These are phyloP conservation scores for Euborellia annulipes DNA, from an alignment of 1,140 invertebrate genomes.

Conservation along the genomic window DNA sequence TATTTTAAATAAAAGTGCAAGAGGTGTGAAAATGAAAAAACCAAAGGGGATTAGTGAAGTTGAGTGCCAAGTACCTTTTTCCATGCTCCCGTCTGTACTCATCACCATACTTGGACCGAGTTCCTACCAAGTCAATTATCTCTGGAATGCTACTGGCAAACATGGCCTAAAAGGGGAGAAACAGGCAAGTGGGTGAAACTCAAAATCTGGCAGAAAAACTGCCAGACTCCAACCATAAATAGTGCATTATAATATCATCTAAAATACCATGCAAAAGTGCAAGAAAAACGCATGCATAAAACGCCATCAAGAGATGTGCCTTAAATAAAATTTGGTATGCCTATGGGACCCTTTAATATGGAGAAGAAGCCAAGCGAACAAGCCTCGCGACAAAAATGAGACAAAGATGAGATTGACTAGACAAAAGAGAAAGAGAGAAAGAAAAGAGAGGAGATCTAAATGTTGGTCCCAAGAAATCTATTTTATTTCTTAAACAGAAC, in stretches of 20 bases:
- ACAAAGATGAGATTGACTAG: constrained; percentile 3
- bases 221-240: background rate
- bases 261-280: constrained; percentile 10
- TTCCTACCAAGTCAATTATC: constrained; percentile 96
- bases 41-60: background rate
- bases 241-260: background rate
- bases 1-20: background rate
- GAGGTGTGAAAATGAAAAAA: background rate
- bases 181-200: too few relatives aligned
- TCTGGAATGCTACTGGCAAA: constrained; percentile 97
- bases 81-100: constrained; percentile 94
- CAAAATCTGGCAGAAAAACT: too few relatives aligned
- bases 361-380: background rate
- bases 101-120: constrained; percentile 93
- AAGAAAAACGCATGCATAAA: too few relatives aligned
- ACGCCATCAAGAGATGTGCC: too few relatives aligned
- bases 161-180: constrained; percentile 64
- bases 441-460: background rate
- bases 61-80: constrained; percentile 68
- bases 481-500: too few relatives aligned
- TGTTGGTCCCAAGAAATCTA: background rate
- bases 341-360: background rate
- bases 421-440: constrained; percentile 6
- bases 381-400: background rate
- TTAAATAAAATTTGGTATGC: constrained; percentile 10